phyloP scores from a whole-genome alignment of 2,113 vertebrate species.

The Forbesichthys papilliferus region DNA sequence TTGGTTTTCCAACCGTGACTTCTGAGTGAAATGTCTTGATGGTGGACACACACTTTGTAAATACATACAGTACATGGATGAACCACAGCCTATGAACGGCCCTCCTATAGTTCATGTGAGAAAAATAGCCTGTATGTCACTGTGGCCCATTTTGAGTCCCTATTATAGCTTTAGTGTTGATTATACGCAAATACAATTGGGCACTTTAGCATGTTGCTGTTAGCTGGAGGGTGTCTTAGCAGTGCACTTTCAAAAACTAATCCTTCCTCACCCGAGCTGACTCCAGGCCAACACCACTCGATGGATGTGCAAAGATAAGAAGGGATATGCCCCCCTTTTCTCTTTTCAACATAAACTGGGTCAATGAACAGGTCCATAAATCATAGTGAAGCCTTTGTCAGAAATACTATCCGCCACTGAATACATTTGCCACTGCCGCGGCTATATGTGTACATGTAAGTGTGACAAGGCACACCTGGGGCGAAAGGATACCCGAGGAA shows the following conservation, averaged over 20 bases:
- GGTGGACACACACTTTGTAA: slow-evolving; percentile 33
- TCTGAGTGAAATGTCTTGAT: slow-evolving; percentile 25
- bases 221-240: slow-evolving; percentile 19
- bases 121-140: slow-evolving; percentile 14
- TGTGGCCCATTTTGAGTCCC: slow-evolving; percentile 29
- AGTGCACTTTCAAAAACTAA: slow-evolving; percentile 14
- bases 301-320: slow-evolving; percentile 45
- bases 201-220: slow-evolving; percentile 15
- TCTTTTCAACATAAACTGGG: slow-evolving; percentile 74
- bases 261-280: slow-evolving; percentile 30
- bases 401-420: slow-evolving; percentile 63
- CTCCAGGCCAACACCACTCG: slow-evolving; percentile 25
- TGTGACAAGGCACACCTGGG: slow-evolving; percentile 73
- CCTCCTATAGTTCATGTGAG: slow-evolving; percentile 1
- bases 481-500: slow-evolving; percentile 56
- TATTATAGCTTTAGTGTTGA: slow-evolving; percentile 26
- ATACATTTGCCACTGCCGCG: slow-evolving; percentile 71
- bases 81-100: slow-evolving; percentile 14
- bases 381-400: slow-evolving; percentile 76
- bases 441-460: slow-evolving; percentile 60
- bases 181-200: neutral
- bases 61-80: slow-evolving; percentile 12
- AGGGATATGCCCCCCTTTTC: slow-evolving; percentile 56
- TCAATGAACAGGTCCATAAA: slow-evolving; percentile 82
- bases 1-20: slow-evolving; percentile 69